Conservation (phyloP, 2,797 vertebrate genomes). For the Vireo griseus region DNA sequence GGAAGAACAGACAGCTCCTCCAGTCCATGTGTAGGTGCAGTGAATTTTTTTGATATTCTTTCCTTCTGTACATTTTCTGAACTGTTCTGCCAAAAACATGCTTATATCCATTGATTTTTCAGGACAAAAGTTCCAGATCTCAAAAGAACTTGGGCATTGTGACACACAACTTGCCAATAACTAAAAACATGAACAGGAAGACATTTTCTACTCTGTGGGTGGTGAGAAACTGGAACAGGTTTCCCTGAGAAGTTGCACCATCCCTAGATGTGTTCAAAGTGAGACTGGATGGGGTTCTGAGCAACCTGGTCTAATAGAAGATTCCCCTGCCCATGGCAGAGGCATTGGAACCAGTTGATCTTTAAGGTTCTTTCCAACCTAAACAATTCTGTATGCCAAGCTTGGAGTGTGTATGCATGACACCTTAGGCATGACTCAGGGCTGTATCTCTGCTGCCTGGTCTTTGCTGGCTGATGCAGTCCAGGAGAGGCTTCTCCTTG, state of each 20-base stretch:
- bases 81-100: not conserved
- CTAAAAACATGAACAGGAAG: not conserved
- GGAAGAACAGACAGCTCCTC: not conserved
- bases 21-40: not conserved
- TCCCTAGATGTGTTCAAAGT: not conserved
- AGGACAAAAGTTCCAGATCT: not conserved
- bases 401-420: rapidly evolving
- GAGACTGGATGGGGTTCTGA: not conserved
- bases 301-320: not conserved
- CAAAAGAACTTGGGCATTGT: not conserved
- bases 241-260: not conserved
- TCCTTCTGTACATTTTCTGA: not conserved
- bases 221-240: not conserved
- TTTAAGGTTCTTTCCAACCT: not conserved
- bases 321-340: not conserved
- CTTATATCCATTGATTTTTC: not conserved
- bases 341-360: not conserved
- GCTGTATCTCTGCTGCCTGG: not conserved
- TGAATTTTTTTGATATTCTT: not conserved
- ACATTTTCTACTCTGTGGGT: not conserved
- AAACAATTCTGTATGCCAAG: not conserved
- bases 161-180: not conserved
- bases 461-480: not conserved
- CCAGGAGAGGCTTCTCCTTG: not conserved
- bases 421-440: not conserved